These are phyloP conservation scores for Ptychodera flava DNA, from an alignment of 35 echinoderm and acorn worm genomes.

Conservation along the genomic window DNA sequence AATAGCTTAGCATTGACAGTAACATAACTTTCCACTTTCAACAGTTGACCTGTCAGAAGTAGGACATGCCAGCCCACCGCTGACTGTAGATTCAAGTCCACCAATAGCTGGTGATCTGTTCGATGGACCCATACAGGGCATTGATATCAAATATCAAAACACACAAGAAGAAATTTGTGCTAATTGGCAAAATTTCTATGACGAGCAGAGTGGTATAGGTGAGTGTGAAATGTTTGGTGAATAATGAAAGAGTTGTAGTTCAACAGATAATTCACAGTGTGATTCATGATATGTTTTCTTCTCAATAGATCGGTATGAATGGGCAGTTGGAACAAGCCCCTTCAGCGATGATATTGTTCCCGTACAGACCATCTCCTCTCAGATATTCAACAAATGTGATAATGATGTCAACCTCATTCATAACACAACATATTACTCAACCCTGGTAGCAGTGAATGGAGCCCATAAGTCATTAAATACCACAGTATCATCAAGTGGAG, in stretches of 20 bases:
- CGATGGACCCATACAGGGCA: constrained; percentile 19
- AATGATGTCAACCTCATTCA: constrained; percentile 23
- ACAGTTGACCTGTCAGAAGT: constrained; percentile 33
- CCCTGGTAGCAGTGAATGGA: constrained; percentile 35
- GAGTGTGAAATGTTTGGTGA: too few species aligned
- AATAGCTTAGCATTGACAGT: too few species aligned
- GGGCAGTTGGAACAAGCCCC: constrained; percentile 23
- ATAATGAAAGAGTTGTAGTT: too few species aligned
- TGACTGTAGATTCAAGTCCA: constrained; percentile 18
- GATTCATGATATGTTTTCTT: too few species aligned
- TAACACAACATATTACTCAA: constrained; percentile 25
- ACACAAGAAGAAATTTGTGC: constrained; percentile 10
- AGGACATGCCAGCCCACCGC: constrained; percentile 13
- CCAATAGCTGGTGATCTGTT: constrained; percentile 22
- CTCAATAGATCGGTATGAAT: too few species aligned
- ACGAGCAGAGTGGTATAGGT: constrained; percentile 23
- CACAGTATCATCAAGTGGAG: constrained; percentile 37
- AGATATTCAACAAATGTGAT: not conserved
- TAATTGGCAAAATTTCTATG: constrained; percentile 32
- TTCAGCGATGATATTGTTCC: not conserved
- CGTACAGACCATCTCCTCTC: constrained; percentile 3
- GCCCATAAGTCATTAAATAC: constrained; percentile 29
- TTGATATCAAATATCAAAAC: constrained; percentile 13
- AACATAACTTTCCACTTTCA: too few species aligned
- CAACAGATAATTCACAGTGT: too few species aligned